A percentile compares a stretch with the other conserved stretches of the same genome.
Conservation (phyloP, 64 coral and sea anemone genomes). For the Pachyseris speciosa region DNA sequence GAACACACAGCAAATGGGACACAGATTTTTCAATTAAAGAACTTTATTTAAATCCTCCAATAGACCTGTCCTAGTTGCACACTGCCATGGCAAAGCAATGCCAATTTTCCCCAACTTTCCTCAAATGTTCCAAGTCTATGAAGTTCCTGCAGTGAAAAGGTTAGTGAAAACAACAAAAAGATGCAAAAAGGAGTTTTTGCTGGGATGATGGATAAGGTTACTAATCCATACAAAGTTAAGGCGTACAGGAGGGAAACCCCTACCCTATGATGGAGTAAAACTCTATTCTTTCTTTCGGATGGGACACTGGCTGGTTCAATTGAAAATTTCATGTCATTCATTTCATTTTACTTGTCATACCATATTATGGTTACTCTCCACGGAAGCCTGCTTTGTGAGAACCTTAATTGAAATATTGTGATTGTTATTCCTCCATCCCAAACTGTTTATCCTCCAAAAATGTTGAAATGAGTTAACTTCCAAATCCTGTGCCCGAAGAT, state of each 20-base stretch:
- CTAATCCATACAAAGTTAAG: background rate
- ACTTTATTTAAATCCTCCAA: background rate
- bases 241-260: background rate
- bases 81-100: background rate
- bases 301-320: background rate
- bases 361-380: constrained; percentile 24
- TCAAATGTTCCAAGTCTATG: background rate
- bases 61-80: background rate
- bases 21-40: background rate
- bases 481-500: constrained; percentile 29
- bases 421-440: constrained; percentile 38
- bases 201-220: background rate
- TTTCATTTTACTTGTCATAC: constrained; percentile 8
- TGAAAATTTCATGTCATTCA: background rate
- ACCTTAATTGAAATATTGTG: constrained; percentile 38
- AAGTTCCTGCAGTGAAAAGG: background rate
- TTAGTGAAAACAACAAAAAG: constrained; percentile 12
- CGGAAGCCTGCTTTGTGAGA: constrained; percentile 21
- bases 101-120: background rate
- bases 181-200: background rate
- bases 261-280: background rate
- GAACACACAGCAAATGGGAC: background rate
- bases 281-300: background rate
- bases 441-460: constrained; percentile 56
- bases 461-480: constrained; percentile 55